Evolutionary conservation across 2,888 invertebrate species (phyloP).

Genomic region (Bibio marci): DNA sequence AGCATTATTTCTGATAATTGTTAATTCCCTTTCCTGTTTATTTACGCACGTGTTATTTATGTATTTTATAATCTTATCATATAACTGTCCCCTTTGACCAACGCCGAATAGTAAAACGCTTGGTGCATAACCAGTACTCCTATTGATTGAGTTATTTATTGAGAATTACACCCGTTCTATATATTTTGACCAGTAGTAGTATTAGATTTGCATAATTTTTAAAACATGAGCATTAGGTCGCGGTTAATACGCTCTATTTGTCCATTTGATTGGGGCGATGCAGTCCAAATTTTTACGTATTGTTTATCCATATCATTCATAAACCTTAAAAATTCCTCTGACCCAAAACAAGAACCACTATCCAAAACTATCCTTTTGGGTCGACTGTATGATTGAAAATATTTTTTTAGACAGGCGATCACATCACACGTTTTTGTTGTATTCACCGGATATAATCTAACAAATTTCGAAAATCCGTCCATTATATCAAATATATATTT

Average conservation of each 20-base stretch:
- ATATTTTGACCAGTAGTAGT: conserved; percentile 9
- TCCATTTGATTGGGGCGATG: conserved; percentile 10
- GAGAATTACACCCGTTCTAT: conserved; percentile 11
- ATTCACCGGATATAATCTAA: not conserved
- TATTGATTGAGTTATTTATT: conserved; percentile 13
- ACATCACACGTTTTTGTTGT: not conserved
- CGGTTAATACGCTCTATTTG: conserved; percentile 11
- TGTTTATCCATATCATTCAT: conserved; percentile 5
- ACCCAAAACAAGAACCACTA: conserved; percentile 7
- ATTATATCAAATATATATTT: not conserved
- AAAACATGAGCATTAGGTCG: not conserved
- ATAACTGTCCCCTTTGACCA: conserved; percentile 11
- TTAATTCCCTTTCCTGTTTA: conserved; percentile 11
- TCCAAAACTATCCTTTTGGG: not conserved
- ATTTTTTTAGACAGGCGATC: not conserved
- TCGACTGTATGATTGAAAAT: conserved; percentile 1
- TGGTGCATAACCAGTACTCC: too few relatives aligned
- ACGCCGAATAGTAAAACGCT: conserved; percentile 14
- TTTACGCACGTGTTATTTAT: conserved; percentile 5
- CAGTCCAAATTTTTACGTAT: conserved; percentile 10
- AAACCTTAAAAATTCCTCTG: too few relatives aligned
- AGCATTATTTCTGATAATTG: conserved; percentile 8
- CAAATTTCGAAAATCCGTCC: too few relatives aligned
- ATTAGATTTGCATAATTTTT: not conserved
- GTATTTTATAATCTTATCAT: conserved; percentile 8